Evolutionary conservation across 2,888 invertebrate genomes (phyloP).

Genomic region (Allolobophora icterica): DNA sequence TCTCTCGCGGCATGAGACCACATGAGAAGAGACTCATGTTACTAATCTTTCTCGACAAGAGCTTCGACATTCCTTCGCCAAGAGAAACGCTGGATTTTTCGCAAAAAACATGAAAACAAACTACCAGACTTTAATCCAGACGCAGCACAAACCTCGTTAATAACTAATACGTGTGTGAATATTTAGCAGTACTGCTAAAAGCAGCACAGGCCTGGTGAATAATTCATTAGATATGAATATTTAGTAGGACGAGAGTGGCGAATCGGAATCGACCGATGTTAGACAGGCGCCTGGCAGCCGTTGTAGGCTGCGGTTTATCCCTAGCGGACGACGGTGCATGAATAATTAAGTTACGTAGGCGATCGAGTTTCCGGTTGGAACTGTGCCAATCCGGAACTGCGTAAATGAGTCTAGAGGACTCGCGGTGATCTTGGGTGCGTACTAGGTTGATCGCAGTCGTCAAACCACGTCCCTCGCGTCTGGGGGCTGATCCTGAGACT

Average conservation of each 20-base stretch:
- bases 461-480: neutral
- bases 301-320: neutral
- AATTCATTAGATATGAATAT: slow-evolving; percentile 5
- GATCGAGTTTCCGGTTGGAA: slow-evolving; percentile 21
- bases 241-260: neutral
- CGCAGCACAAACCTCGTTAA: neutral
- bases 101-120: slow-evolving; percentile 29
- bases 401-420: slow-evolving; percentile 11
- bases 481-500: neutral
- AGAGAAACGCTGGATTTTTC: neutral
- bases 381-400: slow-evolving; percentile 26
- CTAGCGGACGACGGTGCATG: neutral
- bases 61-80: slow-evolving; percentile 36
- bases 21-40: slow-evolving; percentile 36
- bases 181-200: neutral
- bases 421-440: neutral
- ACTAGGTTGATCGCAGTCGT: neutral
- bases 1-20: slow-evolving; percentile 24
- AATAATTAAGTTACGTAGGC: slow-evolving; percentile 3
- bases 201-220: neutral
- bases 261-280: neutral
- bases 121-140: slow-evolving; percentile 7
- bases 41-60: slow-evolving; percentile 39
- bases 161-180: neutral
- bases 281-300: neutral